Evolutionary conservation across 2,888 invertebrate species (phyloP).

Genomic region (Parnassius smintheus): DNA sequence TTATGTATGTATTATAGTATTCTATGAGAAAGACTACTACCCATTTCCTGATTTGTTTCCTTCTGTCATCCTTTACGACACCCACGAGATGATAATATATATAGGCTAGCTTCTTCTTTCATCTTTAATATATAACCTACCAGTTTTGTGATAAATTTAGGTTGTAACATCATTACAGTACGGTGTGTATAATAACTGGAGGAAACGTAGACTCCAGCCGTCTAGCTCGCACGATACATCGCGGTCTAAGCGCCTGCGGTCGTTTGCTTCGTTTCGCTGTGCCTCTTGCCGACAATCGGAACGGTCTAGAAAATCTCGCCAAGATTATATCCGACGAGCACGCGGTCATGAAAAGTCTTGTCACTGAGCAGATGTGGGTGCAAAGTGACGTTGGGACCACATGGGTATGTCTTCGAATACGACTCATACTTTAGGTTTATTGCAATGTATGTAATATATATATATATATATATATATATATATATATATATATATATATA

Average conservation of each 20-base stretch:
- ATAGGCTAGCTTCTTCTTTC: no score
- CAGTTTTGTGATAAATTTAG: no score
- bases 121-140: no score
- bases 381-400: constrained; percentile 64
- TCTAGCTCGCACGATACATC: constrained; percentile 87
- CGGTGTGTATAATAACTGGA: constrained; percentile 88
- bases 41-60: no score
- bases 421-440: not conserved
- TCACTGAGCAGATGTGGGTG: constrained; percentile 74
- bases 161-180: constrained; percentile 66
- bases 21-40: no score
- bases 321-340: constrained; percentile 59
- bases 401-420: constrained; percentile 47
- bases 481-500: no score
- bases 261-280: constrained; percentile 85
- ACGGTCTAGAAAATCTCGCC: constrained; percentile 85
- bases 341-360: constrained; percentile 64
- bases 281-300: constrained; percentile 86
- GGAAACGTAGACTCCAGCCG: constrained; percentile 92
- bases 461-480: no score
- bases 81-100: no score
- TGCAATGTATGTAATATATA: not conserved
- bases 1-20: no score
- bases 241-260: constrained; percentile 89
- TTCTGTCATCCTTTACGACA: no score